Conservation (phyloP, 2,888 invertebrate genomes). For the Drosophila birchii region DNA sequence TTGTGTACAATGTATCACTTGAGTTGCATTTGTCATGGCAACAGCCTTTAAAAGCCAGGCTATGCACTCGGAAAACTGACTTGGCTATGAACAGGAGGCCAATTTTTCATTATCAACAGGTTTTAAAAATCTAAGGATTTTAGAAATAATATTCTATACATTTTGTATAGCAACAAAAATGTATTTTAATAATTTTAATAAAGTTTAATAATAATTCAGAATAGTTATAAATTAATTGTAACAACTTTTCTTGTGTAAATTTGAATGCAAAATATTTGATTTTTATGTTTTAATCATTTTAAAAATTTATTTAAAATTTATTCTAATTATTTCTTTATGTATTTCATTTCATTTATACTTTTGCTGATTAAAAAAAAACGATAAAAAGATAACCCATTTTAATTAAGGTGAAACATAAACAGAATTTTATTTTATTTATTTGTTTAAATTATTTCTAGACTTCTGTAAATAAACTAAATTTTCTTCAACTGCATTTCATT, state of each 20-base stretch:
- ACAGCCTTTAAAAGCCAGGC: conserved; percentile 60
- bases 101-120: conserved; percentile 1
- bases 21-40: conserved; percentile 79
- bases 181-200: background rate
- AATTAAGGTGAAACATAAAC: too few relatives aligned
- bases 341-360: too few relatives aligned
- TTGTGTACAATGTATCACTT: conserved; percentile 75
- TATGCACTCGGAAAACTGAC: conserved; percentile 17
- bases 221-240: background rate
- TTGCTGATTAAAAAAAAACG: too few relatives aligned
- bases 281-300: too few relatives aligned
- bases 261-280: background rate
- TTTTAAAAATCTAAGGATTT: background rate
- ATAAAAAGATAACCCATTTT: too few relatives aligned
- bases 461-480: background rate
- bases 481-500: conserved; percentile 12
- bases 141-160: background rate
- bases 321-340: too few relatives aligned
- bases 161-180: background rate
- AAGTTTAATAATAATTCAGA: background rate
- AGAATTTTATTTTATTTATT: too few relatives aligned
- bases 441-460: too few relatives aligned
- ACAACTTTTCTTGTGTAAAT: background rate
- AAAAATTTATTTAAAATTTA: too few relatives aligned
- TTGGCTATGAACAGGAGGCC: background rate